Evolutionary conservation across 2,797 vertebrate species (phyloP).

Genomic region (Distichodus sexfasciatus): DNA sequence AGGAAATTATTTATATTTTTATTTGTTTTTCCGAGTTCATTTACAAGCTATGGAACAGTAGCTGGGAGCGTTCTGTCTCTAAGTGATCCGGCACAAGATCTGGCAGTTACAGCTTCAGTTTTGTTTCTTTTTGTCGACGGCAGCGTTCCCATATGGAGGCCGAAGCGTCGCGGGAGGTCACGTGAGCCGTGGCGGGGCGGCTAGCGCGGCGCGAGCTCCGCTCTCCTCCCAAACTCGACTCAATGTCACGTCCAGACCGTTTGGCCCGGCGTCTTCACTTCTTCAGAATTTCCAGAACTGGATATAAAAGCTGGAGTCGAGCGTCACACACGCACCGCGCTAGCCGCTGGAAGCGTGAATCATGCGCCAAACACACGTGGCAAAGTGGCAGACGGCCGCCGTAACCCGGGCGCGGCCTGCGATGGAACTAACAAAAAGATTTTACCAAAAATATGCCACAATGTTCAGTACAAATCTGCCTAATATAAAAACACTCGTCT

Average conservation of each 20-base stretch:
- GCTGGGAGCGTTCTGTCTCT: constrained; percentile 76
- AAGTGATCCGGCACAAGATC: constrained; percentile 71
- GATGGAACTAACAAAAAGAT: constrained; percentile 65
- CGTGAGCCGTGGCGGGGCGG: constrained; percentile 36
- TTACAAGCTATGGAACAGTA: constrained; percentile 82
- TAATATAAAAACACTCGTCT: constrained; percentile 46
- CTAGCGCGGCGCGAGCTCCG: constrained; percentile 65
- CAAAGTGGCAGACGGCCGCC: constrained; percentile 61
- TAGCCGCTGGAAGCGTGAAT: constrained; percentile 59
- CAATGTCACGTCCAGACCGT: too few species aligned
- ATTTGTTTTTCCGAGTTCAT: constrained; percentile 64
- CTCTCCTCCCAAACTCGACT: too few species aligned
- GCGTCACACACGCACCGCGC: constrained; percentile 42
- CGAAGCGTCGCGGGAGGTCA: background rate
- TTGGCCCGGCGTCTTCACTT: too few species aligned
- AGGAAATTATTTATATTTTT: constrained; percentile 75
- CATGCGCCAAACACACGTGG: constrained; percentile 60
- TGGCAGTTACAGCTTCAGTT: constrained; percentile 80
- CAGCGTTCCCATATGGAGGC: constrained; percentile 64
- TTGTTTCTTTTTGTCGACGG: constrained; percentile 72
- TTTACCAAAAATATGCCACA: constrained; percentile 62
- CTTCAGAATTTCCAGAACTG: background rate
- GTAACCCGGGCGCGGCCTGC: constrained; percentile 30
- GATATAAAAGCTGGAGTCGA: background rate
- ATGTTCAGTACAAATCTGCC: constrained; percentile 42